Percentiles rank a stretch among this genome's conserved stretches.
These are phyloP conservation scores for Craniophora ligustri DNA, from an alignment of 2,888 invertebrate genomes.

Conservation along the genomic window DNA sequence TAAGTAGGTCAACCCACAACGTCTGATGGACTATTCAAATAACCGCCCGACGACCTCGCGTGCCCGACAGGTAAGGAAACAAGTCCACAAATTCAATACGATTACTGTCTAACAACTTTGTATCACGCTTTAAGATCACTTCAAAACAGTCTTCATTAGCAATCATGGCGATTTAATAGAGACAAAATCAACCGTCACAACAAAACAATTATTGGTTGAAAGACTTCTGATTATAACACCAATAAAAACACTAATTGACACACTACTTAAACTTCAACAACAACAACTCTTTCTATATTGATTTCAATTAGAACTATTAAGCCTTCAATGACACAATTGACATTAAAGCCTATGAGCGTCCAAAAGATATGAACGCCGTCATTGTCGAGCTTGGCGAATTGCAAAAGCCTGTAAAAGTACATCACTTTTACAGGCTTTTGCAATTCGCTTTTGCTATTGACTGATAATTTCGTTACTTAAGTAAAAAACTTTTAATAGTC, in stretches of 20 bases:
- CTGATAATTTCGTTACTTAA: constrained; percentile 18
- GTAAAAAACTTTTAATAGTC: constrained; percentile 29
- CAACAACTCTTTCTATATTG: constrained; percentile 60
- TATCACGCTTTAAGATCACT: constrained; percentile 51
- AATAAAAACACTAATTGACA: constrained; percentile 68
- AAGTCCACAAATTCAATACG: constrained; percentile 53
- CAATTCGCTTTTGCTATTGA: too few relatives aligned
- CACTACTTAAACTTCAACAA: constrained; percentile 68
- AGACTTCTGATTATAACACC: constrained; percentile 47
- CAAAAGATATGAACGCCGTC: constrained; percentile 37
- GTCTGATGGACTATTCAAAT: constrained; percentile 60
- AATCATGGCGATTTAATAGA: constrained; percentile 44
- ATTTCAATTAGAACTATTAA: constrained; percentile 66
- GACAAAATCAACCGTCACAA: constrained; percentile 44
- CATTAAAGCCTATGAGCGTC: constrained; percentile 19
- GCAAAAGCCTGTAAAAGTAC: too few relatives aligned
- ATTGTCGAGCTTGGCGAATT: constrained; percentile 21
- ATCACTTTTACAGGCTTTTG: too few relatives aligned
- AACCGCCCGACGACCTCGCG: constrained; percentile 63
- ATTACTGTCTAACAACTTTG: constrained; percentile 57
- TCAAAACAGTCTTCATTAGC: constrained; percentile 28
- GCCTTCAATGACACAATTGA: constrained; percentile 31
- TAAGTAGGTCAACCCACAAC: constrained; percentile 58
- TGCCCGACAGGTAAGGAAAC: constrained; percentile 57
- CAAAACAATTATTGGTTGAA: constrained; percentile 57